Percentiles rank a stretch among this genome's conserved stretches.
These are phyloP conservation scores for Syngnathus typhle DNA, from an alignment of 2,113 vertebrate genomes.

Conservation along the genomic window DNA sequence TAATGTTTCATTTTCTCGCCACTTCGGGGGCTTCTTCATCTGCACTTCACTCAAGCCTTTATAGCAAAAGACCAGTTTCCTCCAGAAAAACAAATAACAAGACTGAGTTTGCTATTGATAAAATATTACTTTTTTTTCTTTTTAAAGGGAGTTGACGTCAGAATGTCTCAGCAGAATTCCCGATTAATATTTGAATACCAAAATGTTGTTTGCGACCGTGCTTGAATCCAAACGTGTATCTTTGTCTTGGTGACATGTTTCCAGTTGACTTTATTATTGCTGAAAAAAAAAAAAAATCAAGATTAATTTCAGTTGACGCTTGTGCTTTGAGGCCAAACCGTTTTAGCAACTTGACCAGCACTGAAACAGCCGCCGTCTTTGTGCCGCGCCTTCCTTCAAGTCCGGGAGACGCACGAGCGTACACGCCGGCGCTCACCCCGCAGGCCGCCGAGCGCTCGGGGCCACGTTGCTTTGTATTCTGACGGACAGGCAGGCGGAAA, in stretches of 20 bases:
- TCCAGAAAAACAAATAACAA: not conserved
- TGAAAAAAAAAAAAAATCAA: not conserved
- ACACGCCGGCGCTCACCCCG: conserved; percentile 53
- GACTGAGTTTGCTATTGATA: not conserved
- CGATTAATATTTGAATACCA: too few species aligned
- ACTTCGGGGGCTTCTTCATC: conserved; percentile 46
- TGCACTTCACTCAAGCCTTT: conserved; percentile 56
- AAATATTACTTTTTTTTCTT: not conserved
- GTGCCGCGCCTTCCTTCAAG: conserved; percentile 34
- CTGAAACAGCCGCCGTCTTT: not conserved
- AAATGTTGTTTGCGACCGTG: too few species aligned
- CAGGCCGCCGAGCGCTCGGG: conserved; percentile 81
- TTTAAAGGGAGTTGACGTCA: not conserved
- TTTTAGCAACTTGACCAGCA: not conserved
- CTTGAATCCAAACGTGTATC: too few species aligned
- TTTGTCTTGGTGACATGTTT: too few species aligned
- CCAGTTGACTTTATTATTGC: too few species aligned
- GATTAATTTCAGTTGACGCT: not conserved
- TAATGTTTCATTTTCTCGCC: conserved; percentile 60
- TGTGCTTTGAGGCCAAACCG: not conserved
- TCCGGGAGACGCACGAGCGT: conserved; percentile 13
- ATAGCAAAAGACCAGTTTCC: conserved; percentile 18
- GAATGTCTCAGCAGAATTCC: not conserved
- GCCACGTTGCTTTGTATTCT: conserved; percentile 71
- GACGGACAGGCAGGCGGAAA: conserved; percentile 48